Evolutionary conservation across 1,140 invertebrate species (phyloP).

Genomic region (Drosophila repleta): DNA sequence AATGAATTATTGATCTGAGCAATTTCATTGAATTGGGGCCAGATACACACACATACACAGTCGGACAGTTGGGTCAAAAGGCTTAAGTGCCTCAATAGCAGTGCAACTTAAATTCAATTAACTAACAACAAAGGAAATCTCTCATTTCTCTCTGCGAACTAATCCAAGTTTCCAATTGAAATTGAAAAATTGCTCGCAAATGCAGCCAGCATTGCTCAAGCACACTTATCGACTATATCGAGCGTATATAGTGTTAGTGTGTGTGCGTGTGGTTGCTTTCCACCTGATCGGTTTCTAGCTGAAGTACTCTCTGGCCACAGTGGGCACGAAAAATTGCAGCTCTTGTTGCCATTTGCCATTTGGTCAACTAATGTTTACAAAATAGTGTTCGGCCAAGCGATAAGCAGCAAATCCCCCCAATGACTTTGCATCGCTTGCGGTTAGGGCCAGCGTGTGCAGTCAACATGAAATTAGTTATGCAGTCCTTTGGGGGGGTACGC

Average conservation of each 20-base stretch:
- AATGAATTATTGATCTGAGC: conserved; percentile 30
- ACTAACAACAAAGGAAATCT: too few species aligned
- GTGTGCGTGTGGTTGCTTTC: not conserved
- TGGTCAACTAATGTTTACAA: conserved; percentile 69
- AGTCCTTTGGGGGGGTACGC: conserved; percentile 13
- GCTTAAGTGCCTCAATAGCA: conserved; percentile 4
- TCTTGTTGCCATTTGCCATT: conserved; percentile 19
- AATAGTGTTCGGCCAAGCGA: conserved; percentile 74
- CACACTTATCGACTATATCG: too few species aligned
- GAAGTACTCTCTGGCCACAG: conserved; percentile 2
- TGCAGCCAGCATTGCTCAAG: too few species aligned
- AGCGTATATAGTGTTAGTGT: not conserved
- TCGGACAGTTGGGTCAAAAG: not conserved
- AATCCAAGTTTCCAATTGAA: too few species aligned
- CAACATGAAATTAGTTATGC: conserved; percentile 77
- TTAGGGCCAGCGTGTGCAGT: conserved; percentile 55
- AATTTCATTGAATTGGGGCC: conserved; percentile 13
- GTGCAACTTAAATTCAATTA: too few species aligned
- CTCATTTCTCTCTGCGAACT: too few species aligned
- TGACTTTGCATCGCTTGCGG: conserved; percentile 66
- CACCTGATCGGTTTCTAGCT: not conserved
- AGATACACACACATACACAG: not conserved
- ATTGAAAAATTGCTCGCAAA: too few species aligned
- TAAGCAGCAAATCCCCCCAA: conserved; percentile 71
- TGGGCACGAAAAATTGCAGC: conserved; percentile 4